phyloP scores from a whole-genome alignment of 2,113 vertebrate species.

The Datnioides undecimradiatus region DNA sequence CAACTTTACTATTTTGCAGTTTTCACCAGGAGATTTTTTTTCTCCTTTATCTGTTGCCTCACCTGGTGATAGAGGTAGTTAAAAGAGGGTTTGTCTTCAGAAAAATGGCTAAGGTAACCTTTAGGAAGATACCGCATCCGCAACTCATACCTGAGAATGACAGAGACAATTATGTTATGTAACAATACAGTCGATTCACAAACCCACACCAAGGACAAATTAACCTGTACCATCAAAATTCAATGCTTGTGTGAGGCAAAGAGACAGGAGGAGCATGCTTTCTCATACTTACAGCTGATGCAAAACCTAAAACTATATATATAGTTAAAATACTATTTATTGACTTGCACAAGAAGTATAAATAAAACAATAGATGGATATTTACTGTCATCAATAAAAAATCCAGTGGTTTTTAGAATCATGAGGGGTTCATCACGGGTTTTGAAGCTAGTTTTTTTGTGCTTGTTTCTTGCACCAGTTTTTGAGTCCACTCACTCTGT shows the following conservation, averaged over 20 bases:
- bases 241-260: background rate
- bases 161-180: slow-evolving; percentile 16
- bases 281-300: slow-evolving; percentile 24
- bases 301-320: too few species aligned
- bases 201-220: background rate
- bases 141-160: slow-evolving; percentile 90
- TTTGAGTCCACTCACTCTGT: background rate
- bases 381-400: too few species aligned
- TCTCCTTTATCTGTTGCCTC: slow-evolving; percentile 42
- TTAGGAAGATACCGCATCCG: slow-evolving; percentile 98
- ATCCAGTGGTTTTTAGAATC: too few species aligned
- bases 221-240: background rate
- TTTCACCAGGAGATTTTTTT: too few species aligned
- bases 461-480: background rate
- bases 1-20: too few species aligned
- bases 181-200: background rate
- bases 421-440: too few species aligned
- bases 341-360: too few species aligned
- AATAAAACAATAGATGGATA: too few species aligned
- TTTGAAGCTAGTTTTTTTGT: background rate
- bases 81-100: slow-evolving; percentile 96
- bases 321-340: too few species aligned
- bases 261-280: slow-evolving; percentile 13
- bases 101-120: slow-evolving; percentile 97
- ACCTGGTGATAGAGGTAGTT: slow-evolving; percentile 99